These are phyloP conservation scores for Anguilla obscura DNA, from an alignment of 2,797 vertebrate species.

Conservation along the genomic window DNA sequence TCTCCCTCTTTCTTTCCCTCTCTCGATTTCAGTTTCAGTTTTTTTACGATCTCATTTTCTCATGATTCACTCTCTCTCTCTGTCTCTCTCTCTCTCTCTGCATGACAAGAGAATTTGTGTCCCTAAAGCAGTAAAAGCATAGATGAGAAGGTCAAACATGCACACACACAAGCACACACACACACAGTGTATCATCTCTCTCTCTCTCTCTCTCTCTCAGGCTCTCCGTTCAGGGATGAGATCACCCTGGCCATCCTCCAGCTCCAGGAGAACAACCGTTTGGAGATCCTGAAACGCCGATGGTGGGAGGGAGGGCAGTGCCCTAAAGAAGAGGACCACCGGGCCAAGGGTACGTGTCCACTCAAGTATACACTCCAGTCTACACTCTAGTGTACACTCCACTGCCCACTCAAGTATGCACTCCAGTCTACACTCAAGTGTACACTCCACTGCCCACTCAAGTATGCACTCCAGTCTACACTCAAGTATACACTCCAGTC, in stretches of 20 bases:
- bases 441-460: not conserved
- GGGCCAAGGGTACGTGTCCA: slow-evolving; percentile 81
- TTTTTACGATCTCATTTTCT: not conserved
- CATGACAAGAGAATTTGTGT: not conserved
- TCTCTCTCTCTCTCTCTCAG: slow-evolving; percentile 55
- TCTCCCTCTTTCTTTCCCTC: slow-evolving; percentile 37
- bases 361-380: not conserved
- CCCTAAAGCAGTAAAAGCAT: not conserved
- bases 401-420: not conserved
- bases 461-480: too few relatives aligned
- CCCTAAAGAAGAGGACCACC: slow-evolving; percentile 88
- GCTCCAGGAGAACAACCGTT: slow-evolving; percentile 89
- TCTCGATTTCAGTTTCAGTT: not conserved
- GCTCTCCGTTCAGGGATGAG: slow-evolving; percentile 90
- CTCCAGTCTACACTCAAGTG: not conserved
- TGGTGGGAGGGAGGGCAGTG: slow-evolving; percentile 93
- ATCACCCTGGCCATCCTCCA: slow-evolving; percentile 90
- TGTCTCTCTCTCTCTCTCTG: slow-evolving; percentile 34
- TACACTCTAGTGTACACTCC: not conserved
- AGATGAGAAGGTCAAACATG: not conserved
- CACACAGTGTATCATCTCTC: slow-evolving; percentile 24
- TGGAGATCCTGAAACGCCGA: slow-evolving; percentile 91
- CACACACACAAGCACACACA: not conserved
- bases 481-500: too few relatives aligned
- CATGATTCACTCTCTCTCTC: slow-evolving; percentile 39